phyloP scores from a whole-genome alignment of 2,888 invertebrate genomes.

The Plagodis dolabraria region DNA sequence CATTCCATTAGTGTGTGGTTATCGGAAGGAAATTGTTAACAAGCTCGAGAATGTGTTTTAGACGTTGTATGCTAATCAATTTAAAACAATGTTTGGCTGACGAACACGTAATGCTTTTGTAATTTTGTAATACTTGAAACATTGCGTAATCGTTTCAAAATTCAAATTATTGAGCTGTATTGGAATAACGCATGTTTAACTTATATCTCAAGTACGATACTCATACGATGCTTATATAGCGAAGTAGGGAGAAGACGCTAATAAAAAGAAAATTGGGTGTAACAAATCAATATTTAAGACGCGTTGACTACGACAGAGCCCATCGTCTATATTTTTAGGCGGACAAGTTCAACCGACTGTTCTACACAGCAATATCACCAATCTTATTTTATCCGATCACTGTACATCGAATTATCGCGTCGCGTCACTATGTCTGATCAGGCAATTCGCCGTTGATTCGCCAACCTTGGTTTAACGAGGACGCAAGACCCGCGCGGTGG shows the following conservation, averaged over 20 bases:
- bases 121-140: slow-evolving; percentile 47
- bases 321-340: slow-evolving; percentile 1
- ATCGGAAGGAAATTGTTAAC: slow-evolving; percentile 57
- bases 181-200: too few species aligned
- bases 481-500: slow-evolving; percentile 53
- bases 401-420: slow-evolving; percentile 52
- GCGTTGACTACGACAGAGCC: not conserved
- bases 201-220: too few species aligned
- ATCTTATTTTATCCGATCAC: slow-evolving; percentile 53
- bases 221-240: too few species aligned
- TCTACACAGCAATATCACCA: slow-evolving; percentile 36
- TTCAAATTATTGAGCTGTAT: too few species aligned
- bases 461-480: slow-evolving; percentile 78
- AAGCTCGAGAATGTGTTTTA: slow-evolving; percentile 57
- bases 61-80: slow-evolving; percentile 67
- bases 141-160: too few species aligned
- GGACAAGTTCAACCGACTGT: not conserved
- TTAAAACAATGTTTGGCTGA: slow-evolving; percentile 57
- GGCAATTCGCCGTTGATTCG: slow-evolving; percentile 73
- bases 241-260: too few species aligned
- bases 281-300: not conserved
- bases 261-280: not conserved
- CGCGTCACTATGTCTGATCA: slow-evolving; percentile 76
- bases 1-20: slow-evolving; percentile 35
- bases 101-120: slow-evolving; percentile 54